A percentile compares a stretch with the other conserved stretches of the same genome.
Evolutionary conservation across 2,888 invertebrate species (phyloP).

Genomic region (Pristionchus exspectatus): DNA sequence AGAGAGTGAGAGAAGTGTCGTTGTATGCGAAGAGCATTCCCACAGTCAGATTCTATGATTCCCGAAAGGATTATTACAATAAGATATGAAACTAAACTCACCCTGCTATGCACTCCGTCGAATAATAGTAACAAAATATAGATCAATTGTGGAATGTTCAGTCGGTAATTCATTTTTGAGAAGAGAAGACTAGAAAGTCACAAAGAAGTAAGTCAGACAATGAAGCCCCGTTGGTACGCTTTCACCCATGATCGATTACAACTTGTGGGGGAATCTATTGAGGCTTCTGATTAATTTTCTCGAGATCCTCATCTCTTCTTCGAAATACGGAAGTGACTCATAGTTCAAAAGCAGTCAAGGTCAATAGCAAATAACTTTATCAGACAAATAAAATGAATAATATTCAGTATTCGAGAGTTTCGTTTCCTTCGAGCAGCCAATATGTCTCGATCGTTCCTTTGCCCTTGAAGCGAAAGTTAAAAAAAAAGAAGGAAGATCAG

Average conservation of each 20-base stretch:
- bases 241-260: constrained; percentile 41
- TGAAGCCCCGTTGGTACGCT: background rate
- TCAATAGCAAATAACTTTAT: constrained; percentile 21
- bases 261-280: background rate
- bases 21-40: constrained; percentile 44
- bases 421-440: constrained; percentile 64
- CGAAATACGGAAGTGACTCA: constrained; percentile 14
- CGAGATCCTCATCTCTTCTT: background rate
- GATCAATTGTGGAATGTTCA: background rate
- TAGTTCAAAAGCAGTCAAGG: background rate
- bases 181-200: background rate
- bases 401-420: background rate
- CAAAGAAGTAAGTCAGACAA: background rate
- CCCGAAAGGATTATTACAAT: background rate
- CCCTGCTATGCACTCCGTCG: background rate
- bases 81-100: background rate
- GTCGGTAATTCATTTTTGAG: background rate
- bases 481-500: background rate
- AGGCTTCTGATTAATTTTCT: constrained; percentile 34
- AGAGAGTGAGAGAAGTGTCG: background rate
- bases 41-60: constrained; percentile 24
- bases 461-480: constrained; percentile 59
- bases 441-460: constrained; percentile 68
- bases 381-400: background rate
- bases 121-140: background rate